phyloP scores from a whole-genome alignment of 2,113 vertebrate genomes.

The Hyperopisus bebe region DNA sequence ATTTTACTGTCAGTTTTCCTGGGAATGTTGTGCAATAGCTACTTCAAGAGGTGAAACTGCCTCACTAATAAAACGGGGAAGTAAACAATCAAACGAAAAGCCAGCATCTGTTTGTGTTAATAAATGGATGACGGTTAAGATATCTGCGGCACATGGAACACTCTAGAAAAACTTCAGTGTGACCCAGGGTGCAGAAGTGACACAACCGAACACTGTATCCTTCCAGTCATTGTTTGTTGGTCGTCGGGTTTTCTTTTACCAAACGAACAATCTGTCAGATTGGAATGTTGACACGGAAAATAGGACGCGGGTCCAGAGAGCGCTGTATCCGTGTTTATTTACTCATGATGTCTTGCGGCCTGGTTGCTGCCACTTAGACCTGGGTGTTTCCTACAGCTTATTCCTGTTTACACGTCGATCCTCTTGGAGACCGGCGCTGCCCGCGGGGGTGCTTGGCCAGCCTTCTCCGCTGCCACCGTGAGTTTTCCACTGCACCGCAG shows the following conservation, averaged over 20 bases:
- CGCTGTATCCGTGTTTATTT: neutral
- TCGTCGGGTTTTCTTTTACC: neutral
- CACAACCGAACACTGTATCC: neutral
- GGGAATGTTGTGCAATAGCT: neutral
- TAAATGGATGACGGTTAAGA: neutral
- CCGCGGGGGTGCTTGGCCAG: constrained; percentile 11
- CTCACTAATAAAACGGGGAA: neutral
- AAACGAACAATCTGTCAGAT: neutral
- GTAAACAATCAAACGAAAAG: neutral
- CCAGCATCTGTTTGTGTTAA: neutral
- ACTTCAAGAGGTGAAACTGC: neutral
- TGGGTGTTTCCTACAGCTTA: constrained; percentile 42
- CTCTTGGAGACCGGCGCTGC: constrained; percentile 40
- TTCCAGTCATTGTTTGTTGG: neutral
- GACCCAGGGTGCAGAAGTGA: neutral
- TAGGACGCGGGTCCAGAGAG: neutral
- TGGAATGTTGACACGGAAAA: neutral
- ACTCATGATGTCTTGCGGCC: constrained; percentile 49
- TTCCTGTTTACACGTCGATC: constrained; percentile 52
- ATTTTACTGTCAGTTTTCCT: neutral
- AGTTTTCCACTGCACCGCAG: neutral
- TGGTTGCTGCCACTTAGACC: constrained; percentile 34
- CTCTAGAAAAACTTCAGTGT: neutral
- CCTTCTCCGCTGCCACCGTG: neutral
- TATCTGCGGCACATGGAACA: neutral